Evolutionary conservation across 2,888 invertebrate species (phyloP), one percentile per base, ranked within the genome.

Genomic region (Sarcophaga carnaria): DNA sequence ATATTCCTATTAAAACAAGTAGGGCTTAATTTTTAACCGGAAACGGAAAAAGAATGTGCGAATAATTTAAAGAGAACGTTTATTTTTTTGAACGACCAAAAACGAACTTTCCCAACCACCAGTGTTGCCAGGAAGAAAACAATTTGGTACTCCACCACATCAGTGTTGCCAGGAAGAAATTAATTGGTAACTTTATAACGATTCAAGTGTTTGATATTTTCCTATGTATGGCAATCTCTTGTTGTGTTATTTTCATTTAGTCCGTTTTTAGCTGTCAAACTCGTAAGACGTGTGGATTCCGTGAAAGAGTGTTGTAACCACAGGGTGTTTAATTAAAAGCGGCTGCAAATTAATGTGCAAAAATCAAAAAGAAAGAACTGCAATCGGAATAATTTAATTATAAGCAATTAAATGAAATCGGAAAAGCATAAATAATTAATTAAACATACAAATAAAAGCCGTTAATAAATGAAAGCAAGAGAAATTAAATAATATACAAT

Each of bases 221-320:
- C 17, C 11, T 64, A 47, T 72, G 54, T 54, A 25, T 83, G 77
- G 82, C 71, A 83, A 66, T 63, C 27, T 60, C 22, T 69, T 69
- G 60, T 67, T 74, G 67, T 72, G 54, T 17, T 12, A 14, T 54
- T 14, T 45, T 59, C 59, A n/a, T 20, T 83, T 60, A 86, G 83
- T 83, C 49, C 80, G 77, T 83, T 83, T 78, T 86, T 69, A 82
- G 74, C 81, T 85, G 85, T 85, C 83, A 80, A 86, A 87, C 64
- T 81, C 22, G 75, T 22, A 47, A 80, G 81, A 74, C 72, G 74
- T 64, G 54, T 63, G 45, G n/a, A 17, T 62, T 76, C 22, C 49
- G 76, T 54, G 45, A 37, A 60, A 45, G 62, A 62, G 63, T 69
- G 14, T 60, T 22, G 11, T 67, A 67, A 37, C 11, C 20, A 69